Base-by-base conservation (phyloP, 2,113 vertebrate genomes). In the Carassius gibelio region DNA sequence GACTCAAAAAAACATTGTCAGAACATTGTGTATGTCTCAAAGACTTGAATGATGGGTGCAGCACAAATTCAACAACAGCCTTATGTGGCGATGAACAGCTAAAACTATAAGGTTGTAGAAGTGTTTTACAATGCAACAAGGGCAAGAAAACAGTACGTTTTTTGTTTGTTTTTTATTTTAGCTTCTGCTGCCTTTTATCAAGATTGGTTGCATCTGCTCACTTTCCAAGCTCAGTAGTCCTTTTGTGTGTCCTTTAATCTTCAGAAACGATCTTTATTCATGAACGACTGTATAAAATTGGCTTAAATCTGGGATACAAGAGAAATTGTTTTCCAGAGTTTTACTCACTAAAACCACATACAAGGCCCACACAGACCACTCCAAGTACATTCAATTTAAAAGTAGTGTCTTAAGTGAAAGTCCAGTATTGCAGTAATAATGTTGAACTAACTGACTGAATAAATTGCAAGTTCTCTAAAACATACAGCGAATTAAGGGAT, bases 191-290 rank as follows among this genome's bases (percentile, higher is more conserved):
- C 64, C 88, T 92, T 92, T 91, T 85, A 50, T 55, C 57, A 86
- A 84, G 86, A 90, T 69, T 8, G 55, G 88, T 57, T 84, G 66
- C 78, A 89, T 91, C 87, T 91, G 88, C 88, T 88, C 62, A 75
- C 64, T 84, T 85, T 59, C 76, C 68, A 87, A 83, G 64, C 85
- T 85, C 81, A 74, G 85, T 85, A 85, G 69, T 52, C 59, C 23
- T 23, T 30, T 64, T 6, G 23, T 23, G 59, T 81, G 78, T 23
- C 23, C 61, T 81, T 48, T 64, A 45, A 81, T 64, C 42, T 81
- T 66, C 42, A 81, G 21, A 38, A 34, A 42, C 52, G 7, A 69
- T 34, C 45, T 69, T 69, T 14, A 23, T 36, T 82, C 8, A 19
- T 69, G 10, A 23, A 69, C 8, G 5, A 48, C n/a, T 3, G 13